Percentiles rank a stretch among this genome's conserved stretches.
Conservation (phyloP, 2,797 vertebrate species). For the Eupleurogrammus muticus region DNA sequence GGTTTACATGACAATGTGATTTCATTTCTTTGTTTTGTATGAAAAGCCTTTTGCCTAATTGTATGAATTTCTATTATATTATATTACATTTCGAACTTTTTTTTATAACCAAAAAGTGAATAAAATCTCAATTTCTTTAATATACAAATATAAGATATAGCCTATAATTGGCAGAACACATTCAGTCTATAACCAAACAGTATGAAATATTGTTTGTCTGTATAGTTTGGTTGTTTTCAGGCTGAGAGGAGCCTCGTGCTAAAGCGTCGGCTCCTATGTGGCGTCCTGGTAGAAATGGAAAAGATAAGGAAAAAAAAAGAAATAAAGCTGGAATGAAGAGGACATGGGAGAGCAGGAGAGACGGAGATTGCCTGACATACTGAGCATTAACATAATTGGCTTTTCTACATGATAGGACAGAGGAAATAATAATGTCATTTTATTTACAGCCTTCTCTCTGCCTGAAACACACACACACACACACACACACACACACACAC, state of each 20-base stretch:
- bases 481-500: constrained; percentile 93
- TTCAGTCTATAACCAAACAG: too few relatives aligned
- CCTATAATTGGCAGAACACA: too few relatives aligned
- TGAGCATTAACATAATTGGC: constrained; percentile 99
- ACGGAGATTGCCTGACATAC: constrained; percentile 96
- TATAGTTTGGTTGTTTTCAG: constrained; percentile 11
- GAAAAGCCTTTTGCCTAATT: not conserved
- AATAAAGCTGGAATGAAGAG: constrained; percentile 66
- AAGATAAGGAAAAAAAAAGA: constrained; percentile 36
- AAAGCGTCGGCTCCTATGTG: constrained; percentile 84
- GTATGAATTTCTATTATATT: too few relatives aligned
- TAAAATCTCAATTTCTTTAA: too few relatives aligned
- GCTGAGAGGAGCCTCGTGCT: constrained; percentile 44
- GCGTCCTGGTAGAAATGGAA: too few relatives aligned
- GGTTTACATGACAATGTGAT: not conserved
- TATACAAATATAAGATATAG: too few relatives aligned
- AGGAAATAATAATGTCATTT: constrained; percentile 99
- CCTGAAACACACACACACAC: constrained; percentile 71
- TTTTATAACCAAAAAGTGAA: too few relatives aligned
- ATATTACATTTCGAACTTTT: too few relatives aligned
- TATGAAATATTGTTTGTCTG: too few relatives aligned
- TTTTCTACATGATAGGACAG: constrained; percentile 99
- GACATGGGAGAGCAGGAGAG: constrained; percentile 63
- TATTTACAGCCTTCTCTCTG: constrained; percentile 97
- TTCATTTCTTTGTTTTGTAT: not conserved